phyloP scores from a whole-genome alignment of 1,140 invertebrate species.

The Phocides pigmalion region DNA sequence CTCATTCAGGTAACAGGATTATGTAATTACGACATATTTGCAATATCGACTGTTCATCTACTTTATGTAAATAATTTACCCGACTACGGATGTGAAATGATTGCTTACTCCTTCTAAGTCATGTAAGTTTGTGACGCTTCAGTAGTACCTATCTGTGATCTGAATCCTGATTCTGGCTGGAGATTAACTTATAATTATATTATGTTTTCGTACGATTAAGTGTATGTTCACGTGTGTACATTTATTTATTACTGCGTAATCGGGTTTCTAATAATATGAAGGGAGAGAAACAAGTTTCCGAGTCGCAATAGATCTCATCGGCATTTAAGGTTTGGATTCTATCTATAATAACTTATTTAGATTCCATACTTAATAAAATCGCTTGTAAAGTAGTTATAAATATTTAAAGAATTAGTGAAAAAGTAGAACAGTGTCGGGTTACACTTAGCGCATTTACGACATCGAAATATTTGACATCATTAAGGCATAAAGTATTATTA shows the following conservation, averaged over 20 bases:
- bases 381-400: constrained; percentile 32
- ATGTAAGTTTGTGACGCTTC: constrained; percentile 20
- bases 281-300: not conserved
- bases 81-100: constrained; percentile 36
- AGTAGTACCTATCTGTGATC: constrained; percentile 11
- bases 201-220: not conserved
- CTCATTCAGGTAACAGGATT: constrained; percentile 80
- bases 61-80: constrained; percentile 38
- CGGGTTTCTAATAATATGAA: constrained; percentile 10
- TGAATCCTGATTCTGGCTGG: not conserved
- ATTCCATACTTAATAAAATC: constrained; percentile 23
- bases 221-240: not conserved
- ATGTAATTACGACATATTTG: constrained; percentile 54
- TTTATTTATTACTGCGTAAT: constrained; percentile 11
- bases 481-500: constrained; percentile 46
- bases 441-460: constrained; percentile 29
- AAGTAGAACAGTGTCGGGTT: constrained; percentile 30
- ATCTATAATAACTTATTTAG: constrained; percentile 19
- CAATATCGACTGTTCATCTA: constrained; percentile 42
- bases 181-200: constrained; percentile 18
- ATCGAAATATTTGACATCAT: constrained; percentile 32
- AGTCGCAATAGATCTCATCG: not conserved
- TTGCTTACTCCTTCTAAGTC: constrained; percentile 15
- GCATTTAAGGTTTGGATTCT: constrained; percentile 1
- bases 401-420: constrained; percentile 29